Conservation (phyloP, 2,888 invertebrate genomes). For the Sarcophaga variegata region DNA sequence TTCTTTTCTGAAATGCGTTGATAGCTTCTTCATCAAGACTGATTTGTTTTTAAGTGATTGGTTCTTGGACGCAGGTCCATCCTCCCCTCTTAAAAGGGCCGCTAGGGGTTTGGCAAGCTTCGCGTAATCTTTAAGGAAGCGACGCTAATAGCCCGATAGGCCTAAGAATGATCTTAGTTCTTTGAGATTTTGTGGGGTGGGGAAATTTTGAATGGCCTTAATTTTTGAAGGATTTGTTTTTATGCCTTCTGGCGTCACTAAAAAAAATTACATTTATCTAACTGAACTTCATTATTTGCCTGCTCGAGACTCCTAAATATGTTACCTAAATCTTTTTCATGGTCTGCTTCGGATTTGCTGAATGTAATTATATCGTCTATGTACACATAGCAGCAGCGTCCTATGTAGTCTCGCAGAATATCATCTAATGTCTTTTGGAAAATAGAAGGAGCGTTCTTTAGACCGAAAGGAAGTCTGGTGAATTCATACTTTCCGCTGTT, state of each 20-base stretch:
- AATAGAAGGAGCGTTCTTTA: slow-evolving; percentile 53
- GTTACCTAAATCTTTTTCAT: slow-evolving; percentile 44
- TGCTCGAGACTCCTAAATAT: slow-evolving; percentile 39
- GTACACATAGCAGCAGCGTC: slow-evolving; percentile 42
- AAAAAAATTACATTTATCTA: slow-evolving; percentile 8
- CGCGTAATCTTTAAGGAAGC: slow-evolving; percentile 36
- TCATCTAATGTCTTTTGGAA: slow-evolving; percentile 57
- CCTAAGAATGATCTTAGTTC: slow-evolving; percentile 65
- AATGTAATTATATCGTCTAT: slow-evolving; percentile 59
- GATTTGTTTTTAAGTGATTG: slow-evolving; percentile 22
- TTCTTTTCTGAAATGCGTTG: slow-evolving; percentile 7
- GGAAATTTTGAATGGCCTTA: slow-evolving; percentile 56
- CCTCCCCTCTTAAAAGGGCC: slow-evolving; percentile 34
- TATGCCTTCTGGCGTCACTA: slow-evolving; percentile 39
- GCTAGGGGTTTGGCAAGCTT: slow-evolving; percentile 57
- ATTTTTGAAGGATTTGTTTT: slow-evolving; percentile 65
- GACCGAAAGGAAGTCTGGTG: slow-evolving; percentile 36
- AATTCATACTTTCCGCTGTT: too few relatives aligned
- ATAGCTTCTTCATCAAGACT: slow-evolving; percentile 5
- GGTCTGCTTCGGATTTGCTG: slow-evolving; percentile 55
- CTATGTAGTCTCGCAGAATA: slow-evolving; percentile 38
- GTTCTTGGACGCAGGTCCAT: slow-evolving; percentile 21
- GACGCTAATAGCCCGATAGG: slow-evolving; percentile 48
- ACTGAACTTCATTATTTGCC: slow-evolving; percentile 57
- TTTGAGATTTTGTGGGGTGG: slow-evolving; percentile 56